phyloP scores from a whole-genome alignment of 30 jellyfish, hydroid and myxozoan species.

The Aurelia aurita complex sp. Pacific region DNA sequence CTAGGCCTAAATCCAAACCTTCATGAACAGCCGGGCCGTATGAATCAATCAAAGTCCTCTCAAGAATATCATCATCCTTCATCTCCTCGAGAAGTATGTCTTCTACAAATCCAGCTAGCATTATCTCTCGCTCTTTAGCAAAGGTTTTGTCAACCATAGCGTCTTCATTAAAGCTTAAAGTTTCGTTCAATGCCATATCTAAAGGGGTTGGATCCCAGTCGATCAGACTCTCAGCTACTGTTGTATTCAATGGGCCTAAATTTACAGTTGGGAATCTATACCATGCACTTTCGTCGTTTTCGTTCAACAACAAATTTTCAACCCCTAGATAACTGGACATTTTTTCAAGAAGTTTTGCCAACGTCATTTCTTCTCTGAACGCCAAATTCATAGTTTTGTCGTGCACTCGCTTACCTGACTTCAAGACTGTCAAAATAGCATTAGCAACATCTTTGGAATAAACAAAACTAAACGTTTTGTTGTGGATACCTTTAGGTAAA shows the following conservation, averaged over 20 bases:
- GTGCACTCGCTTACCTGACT: constrained; percentile 43
- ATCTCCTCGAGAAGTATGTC: constrained; percentile 75
- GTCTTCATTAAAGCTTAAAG: constrained; percentile 80
- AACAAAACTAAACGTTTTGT: constrained; percentile 81
- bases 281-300: constrained; percentile 82
- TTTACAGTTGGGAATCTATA: constrained; percentile 78
- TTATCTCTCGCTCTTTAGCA: constrained; percentile 81
- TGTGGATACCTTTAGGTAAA: constrained; percentile 69
- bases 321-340: constrained; percentile 49
- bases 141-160: constrained; percentile 82
- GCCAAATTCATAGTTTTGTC: constrained; percentile 83
- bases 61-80: constrained; percentile 76
- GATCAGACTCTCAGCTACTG: constrained; percentile 44
- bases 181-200: constrained; percentile 67
- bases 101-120: constrained; percentile 88
- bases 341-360: constrained; percentile 36
- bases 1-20: constrained; percentile 80
- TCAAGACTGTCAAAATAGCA: constrained; percentile 50
- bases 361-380: constrained; percentile 65
- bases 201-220: constrained; percentile 76
- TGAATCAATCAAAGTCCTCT: constrained; percentile 58
- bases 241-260: constrained; percentile 82
- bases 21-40: constrained; percentile 86
- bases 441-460: constrained; percentile 86
- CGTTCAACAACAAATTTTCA: constrained; percentile 30